Percentiles rank a stretch among this genome's conserved stretches.
Conservation (phyloP, 2,888 invertebrate genomes). For the Thyatira batis region DNA sequence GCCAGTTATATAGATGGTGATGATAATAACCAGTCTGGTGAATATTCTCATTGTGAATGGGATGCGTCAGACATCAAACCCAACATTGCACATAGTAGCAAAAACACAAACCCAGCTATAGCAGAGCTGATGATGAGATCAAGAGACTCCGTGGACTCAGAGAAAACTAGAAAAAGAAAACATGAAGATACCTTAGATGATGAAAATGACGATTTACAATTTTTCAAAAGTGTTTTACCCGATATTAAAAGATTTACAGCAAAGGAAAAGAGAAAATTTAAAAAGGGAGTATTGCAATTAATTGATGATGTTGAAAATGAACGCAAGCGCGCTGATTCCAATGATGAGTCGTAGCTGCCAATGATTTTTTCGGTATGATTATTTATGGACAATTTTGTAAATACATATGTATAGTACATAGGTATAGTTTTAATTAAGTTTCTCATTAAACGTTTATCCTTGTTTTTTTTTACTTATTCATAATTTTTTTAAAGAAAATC, state of each 20-base stretch:
- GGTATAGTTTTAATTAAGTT: not conserved
- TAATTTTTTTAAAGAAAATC: too few relatives aligned
- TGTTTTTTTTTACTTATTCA: too few relatives aligned
- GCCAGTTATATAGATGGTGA: conserved; percentile 18
- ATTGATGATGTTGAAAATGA: conserved; percentile 66
- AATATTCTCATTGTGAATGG: conserved; percentile 26
- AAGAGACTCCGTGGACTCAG: conserved; percentile 3
- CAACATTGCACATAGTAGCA: conserved; percentile 12
- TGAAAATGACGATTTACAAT: conserved; percentile 58
- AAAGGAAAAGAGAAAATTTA: conserved; percentile 76
- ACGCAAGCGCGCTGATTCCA: conserved; percentile 16
- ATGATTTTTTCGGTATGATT: not conserved
- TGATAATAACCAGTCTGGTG: conserved; percentile 19
- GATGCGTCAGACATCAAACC: conserved; percentile 27
- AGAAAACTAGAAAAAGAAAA: conserved; percentile 16
- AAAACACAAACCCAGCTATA: not conserved
- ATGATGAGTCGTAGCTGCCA: not conserved
- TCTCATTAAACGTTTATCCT: too few relatives aligned
- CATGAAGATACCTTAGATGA: conserved; percentile 25
- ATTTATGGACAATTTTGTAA: not conserved
- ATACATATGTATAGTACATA: not conserved
- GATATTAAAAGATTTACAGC: conserved; percentile 74
- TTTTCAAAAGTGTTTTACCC: conserved; percentile 78
- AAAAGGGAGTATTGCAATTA: conserved; percentile 74
- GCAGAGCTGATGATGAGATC: not conserved